Percentiles rank a stretch among this genome's conserved stretches.
These are phyloP conservation scores for Apteryx mantelli DNA, from an alignment of 2,113 vertebrate species.

Conservation along the genomic window DNA sequence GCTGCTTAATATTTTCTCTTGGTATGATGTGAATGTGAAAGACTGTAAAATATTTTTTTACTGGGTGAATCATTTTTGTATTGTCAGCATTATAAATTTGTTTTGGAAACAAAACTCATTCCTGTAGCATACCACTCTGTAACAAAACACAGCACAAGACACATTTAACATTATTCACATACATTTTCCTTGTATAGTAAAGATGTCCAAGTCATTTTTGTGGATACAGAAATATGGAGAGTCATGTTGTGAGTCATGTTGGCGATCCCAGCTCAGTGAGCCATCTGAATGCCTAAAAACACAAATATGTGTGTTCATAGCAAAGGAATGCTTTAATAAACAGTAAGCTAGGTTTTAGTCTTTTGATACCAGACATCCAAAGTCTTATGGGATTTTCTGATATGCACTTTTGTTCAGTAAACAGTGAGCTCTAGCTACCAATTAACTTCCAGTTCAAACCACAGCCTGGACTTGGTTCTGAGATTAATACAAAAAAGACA, in stretches of 20 bases:
- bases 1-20: neutral
- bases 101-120: neutral
- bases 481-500: neutral
- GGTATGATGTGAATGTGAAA: neutral
- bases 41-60: neutral
- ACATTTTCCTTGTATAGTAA: conserved; percentile 24
- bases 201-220: conserved; percentile 2
- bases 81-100: neutral
- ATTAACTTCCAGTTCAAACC: conserved; percentile 34
- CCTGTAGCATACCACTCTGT: neutral
- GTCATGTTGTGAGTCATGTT: neutral
- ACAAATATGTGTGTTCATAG: conserved; percentile 53
- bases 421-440: neutral
- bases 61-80: neutral
- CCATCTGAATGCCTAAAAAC: conserved; percentile 39
- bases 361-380: conserved; percentile 27
- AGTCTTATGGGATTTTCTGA: conserved; percentile 55
- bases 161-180: neutral
- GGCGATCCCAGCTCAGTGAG: neutral
- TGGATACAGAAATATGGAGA: neutral
- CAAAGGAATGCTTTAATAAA: conserved; percentile 44
- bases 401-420: conserved; percentile 7
- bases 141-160: neutral
- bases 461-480: neutral
- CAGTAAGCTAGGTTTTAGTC: neutral